These are phyloP conservation scores for Rhyacichthys aspro DNA, from an alignment of 2,797 vertebrate species.

Conservation along the genomic window DNA sequence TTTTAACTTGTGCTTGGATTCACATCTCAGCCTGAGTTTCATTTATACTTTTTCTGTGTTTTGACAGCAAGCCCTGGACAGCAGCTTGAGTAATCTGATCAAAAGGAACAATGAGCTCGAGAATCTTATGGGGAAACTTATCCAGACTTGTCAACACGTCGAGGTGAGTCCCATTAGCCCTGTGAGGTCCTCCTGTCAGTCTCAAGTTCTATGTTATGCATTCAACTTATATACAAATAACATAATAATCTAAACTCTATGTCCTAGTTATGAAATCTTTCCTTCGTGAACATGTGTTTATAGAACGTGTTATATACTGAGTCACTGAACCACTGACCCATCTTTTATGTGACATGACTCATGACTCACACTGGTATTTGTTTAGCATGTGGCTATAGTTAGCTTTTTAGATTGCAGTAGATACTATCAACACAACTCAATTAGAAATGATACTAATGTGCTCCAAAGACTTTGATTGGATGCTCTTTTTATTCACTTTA, in stretches of 20 bases:
- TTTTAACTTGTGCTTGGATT: constrained; percentile 8
- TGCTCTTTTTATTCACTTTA: too few species aligned
- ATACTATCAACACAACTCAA: background rate
- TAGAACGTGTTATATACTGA: too few species aligned
- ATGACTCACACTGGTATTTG: background rate
- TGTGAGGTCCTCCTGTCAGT: background rate
- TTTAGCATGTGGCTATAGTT: constrained; percentile 26
- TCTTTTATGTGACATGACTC: background rate
- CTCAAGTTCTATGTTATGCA: background rate
- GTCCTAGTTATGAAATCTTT: background rate
- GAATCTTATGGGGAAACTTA: constrained; percentile 93
- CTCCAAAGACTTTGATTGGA: too few species aligned
- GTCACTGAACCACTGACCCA: background rate
- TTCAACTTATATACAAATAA: too few species aligned
- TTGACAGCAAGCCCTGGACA: constrained; percentile 91
- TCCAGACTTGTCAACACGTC: constrained; percentile 96
- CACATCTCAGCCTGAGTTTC: background rate
- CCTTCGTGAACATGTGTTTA: too few species aligned
- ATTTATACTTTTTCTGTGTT: constrained; percentile 26
- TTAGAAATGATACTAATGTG: too few species aligned
- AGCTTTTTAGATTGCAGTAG: background rate
- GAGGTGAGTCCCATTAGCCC: constrained; percentile 84
- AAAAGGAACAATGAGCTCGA: constrained; percentile 97
- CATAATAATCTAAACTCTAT: too few species aligned
- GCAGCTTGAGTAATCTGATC: constrained; percentile 90